Evolutionary conservation across 2,888 invertebrate species (phyloP), one percentile per base, ranked within the genome.

Genomic region (Epinotia brunnichana): DNA sequence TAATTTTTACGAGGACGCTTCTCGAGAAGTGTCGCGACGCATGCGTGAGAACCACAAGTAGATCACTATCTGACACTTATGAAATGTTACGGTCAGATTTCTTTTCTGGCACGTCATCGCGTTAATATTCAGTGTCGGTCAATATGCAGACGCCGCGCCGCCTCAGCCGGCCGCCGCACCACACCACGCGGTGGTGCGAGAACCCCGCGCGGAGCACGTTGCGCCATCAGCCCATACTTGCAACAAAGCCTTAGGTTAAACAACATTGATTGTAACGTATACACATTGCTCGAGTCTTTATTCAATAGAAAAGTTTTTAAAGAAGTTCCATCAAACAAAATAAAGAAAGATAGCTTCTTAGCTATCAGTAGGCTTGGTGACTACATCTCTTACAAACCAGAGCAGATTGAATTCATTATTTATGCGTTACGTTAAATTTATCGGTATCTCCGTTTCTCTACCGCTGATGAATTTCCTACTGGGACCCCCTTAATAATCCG

Each of bases 1-100:
- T 88, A 89, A 90, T 89, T 87, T 83, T 86, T 82, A 86, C 80
- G 82, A 84, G 82, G 76, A 75, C 77, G 77, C 70, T 80, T 74
- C 74, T 53, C 68, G 68, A 57, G 72, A 73, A 73, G 73, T 72
- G 72, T 73, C 73, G 73, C 69, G 62, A 62, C 70, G 53, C 68
- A 64, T 53, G 69, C 71, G 73, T 73, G 73, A 69, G 73, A 73
- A 73, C 68, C 62, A 24, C 72, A 68, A 72, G 63, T 41, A 69
- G 73, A 73, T 73, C 73, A 68, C 44, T 73, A 73, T 73, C 73
- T 57, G 70, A 21, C 67, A 62, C 48, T 73, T 73, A 73, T 73
- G 73, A 73, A 73, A 73, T 73, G 63, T 69, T 51, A 61, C 71
- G 67, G 71, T 51, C 59, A 61, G 67, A 41, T 73, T 69, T 73